phyloP scores from a whole-genome alignment of 1,140 invertebrate species.

The Ips nitidus region DNA sequence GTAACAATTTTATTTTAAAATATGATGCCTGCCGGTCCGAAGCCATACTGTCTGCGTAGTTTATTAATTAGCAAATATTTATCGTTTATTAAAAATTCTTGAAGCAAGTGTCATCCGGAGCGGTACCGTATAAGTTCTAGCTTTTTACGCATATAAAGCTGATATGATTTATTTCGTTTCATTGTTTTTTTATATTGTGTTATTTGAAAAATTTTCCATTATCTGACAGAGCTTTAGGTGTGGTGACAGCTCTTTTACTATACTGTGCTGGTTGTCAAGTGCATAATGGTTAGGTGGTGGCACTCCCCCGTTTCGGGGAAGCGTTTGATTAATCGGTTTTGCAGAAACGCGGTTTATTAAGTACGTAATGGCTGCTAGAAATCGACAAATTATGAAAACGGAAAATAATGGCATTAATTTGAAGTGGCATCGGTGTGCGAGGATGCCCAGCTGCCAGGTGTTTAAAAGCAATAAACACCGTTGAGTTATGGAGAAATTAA shows the following conservation, averaged over 20 bases:
- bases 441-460: constrained; percentile 24
- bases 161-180: too few species aligned
- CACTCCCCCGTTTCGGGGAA: too few species aligned
- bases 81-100: constrained; percentile 1
- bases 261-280: too few species aligned
- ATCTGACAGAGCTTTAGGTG: too few species aligned
- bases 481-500: constrained; percentile 28
- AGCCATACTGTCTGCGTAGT: constrained; percentile 23
- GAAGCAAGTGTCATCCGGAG: neutral
- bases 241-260: too few species aligned
- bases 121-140: neutral
- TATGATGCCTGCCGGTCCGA: constrained; percentile 5
- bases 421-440: constrained; percentile 9
- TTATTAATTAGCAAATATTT: constrained; percentile 7
- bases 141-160: too few species aligned
- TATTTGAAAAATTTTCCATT: too few species aligned
- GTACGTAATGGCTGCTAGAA: constrained; percentile 7
- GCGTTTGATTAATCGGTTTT: too few species aligned
- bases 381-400: constrained; percentile 15
- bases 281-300: too few species aligned
- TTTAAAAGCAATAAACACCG: constrained; percentile 23
- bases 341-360: too few species aligned
- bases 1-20: constrained; percentile 6
- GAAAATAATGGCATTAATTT: constrained; percentile 17
- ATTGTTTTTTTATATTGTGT: too few species aligned